Evolutionary conservation across 2,113 vertebrate species (phyloP).

Genomic region (Columba livia): DNA sequence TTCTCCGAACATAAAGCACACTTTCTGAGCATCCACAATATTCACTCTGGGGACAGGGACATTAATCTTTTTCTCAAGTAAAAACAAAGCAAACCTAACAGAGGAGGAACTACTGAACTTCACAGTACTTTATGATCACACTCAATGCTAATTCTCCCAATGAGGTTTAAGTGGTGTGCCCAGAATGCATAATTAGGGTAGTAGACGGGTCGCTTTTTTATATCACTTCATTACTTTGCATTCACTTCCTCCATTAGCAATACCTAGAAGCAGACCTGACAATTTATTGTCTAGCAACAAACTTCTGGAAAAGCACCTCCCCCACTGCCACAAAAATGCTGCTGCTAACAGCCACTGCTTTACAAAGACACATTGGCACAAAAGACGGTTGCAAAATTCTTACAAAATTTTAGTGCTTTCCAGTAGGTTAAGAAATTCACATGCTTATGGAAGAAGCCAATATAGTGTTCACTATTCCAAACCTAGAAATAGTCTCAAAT

Average conservation of each 20-base stretch:
- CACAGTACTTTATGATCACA: not conserved
- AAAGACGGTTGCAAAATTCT: not conserved
- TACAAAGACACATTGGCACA: not conserved
- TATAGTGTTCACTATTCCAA: not conserved
- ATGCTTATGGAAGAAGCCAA: not conserved
- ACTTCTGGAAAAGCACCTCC: not conserved
- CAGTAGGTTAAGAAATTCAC: not conserved
- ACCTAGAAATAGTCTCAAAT: not conserved
- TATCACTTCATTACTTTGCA: conserved; percentile 46
- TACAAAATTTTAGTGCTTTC: not conserved
- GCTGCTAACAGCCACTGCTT: not conserved
- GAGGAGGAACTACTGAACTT: conserved; percentile 42
- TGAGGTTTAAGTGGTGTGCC: conserved; percentile 7
- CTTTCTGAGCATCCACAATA: not conserved
- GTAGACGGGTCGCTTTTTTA: conserved; percentile 18
- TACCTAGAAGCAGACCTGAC: conserved; percentile 34
- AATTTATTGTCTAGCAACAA: not conserved
- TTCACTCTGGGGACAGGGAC: not conserved
- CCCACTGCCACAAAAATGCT: not conserved
- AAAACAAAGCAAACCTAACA: conserved; percentile 43
- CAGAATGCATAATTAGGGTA: conserved; percentile 31
- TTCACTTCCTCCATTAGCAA: conserved; percentile 53
- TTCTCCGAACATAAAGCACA: not conserved
- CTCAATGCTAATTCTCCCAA: conserved; percentile 36
- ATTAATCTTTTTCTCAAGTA: conserved; percentile 22